These are phyloP conservation scores for Trichomycterus rosablanca DNA, from an alignment of 2,113 vertebrate genomes.

Conservation along the genomic window DNA sequence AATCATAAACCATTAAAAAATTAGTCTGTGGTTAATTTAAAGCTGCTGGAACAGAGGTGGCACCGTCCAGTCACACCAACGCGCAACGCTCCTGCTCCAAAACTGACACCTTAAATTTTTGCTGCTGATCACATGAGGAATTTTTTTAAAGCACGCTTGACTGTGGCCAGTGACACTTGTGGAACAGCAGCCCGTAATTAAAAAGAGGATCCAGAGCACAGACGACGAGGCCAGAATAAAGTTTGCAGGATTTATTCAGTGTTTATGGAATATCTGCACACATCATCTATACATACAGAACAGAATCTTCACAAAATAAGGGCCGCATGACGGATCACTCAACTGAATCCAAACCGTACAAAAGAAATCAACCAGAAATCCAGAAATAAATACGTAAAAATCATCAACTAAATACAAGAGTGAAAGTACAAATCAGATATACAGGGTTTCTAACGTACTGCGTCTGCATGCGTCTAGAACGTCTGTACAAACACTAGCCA, in stretches of 20 bases:
- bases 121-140: no score
- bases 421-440: slow-evolving; percentile 45
- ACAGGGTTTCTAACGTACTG: slow-evolving; percentile 38
- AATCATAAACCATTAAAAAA: no score
- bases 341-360: slow-evolving; percentile 49
- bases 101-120: no score
- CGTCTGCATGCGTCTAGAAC: slow-evolving; percentile 50
- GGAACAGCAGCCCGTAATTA: no score
- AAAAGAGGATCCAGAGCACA: neutral
- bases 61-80: no score
- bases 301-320: slow-evolving; percentile 52
- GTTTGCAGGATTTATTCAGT: slow-evolving; percentile 45
- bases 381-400: slow-evolving; percentile 35
- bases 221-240: slow-evolving; percentile 18
- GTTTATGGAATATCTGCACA: slow-evolving; percentile 47
- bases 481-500: slow-evolving; percentile 46
- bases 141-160: no score
- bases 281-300: slow-evolving; percentile 50
- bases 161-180: no score
- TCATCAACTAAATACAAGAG: slow-evolving; percentile 42
- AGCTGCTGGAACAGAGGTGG: no score
- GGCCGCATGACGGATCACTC: slow-evolving; percentile 49
- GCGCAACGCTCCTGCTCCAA: no score
- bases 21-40: no score
- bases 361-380: slow-evolving; percentile 42